These are phyloP conservation scores for Xenopus tropicalis DNA, from an alignment of 2,113 vertebrate species.

Conservation along the genomic window DNA sequence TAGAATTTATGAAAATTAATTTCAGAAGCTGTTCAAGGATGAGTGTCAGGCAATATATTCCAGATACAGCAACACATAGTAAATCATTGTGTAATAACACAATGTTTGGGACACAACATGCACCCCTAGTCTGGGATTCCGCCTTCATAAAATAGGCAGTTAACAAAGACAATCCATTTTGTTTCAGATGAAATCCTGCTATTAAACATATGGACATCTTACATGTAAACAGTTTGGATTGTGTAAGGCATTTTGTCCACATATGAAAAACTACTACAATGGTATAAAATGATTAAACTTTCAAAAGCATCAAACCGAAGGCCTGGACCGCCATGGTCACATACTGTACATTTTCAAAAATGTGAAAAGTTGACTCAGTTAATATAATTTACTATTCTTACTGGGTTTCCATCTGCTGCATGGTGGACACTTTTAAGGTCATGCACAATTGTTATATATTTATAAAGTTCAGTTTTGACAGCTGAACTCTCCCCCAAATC, in stretches of 20 bases:
- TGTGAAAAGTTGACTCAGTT: neutral
- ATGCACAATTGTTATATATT: constrained; percentile 6
- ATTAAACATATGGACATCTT: neutral
- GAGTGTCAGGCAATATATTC: constrained; percentile 22
- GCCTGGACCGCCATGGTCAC: neutral
- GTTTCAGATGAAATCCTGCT: too few relatives aligned
- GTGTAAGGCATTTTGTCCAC: neutral
- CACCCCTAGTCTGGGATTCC: neutral
- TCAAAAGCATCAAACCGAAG: neutral
- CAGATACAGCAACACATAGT: constrained; percentile 6
- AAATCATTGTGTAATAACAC: constrained; percentile 6
- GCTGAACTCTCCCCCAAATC: constrained; percentile 20
- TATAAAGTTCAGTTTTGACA: constrained; percentile 13
- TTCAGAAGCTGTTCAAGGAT: constrained; percentile 12
- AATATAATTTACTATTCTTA: constrained; percentile 15
- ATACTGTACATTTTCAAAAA: neutral
- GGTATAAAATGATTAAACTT: neutral
- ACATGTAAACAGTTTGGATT: neutral
- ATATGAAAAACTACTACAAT: neutral
- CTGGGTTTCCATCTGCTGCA: constrained; percentile 8
- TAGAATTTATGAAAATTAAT: neutral
- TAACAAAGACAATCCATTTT: neutral
- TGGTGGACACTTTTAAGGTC: constrained; percentile 26
- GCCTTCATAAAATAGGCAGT: neutral
- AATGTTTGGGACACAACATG: neutral